phyloP scores from a whole-genome alignment of 2,113 vertebrate genomes.

The Clarias batrachus region DNA sequence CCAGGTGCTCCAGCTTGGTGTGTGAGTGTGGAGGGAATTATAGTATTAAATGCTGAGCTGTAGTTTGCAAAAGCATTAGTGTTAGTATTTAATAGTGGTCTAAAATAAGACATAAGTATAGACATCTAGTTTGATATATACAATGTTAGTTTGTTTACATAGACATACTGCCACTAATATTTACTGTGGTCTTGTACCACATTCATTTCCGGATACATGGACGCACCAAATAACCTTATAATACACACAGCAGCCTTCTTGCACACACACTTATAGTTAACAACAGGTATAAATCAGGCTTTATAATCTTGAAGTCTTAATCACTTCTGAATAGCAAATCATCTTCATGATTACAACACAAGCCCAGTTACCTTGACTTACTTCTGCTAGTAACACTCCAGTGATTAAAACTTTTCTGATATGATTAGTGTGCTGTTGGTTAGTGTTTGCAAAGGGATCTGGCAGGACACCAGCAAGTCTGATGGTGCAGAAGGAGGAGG shows the following conservation, averaged over 20 bases:
- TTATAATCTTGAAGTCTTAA: not conserved
- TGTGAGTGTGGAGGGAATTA: too few species aligned
- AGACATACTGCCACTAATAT: not conserved
- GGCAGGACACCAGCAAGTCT: conserved; percentile 5
- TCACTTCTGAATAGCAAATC: not conserved
- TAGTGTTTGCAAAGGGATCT: conserved; percentile 4
- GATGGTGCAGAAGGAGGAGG: conserved; percentile 15
- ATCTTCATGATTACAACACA: not conserved
- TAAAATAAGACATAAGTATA: not conserved
- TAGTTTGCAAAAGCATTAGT: not conserved
- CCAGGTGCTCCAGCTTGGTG: too few species aligned
- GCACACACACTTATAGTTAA: not conserved
- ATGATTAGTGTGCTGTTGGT: conserved; percentile 28
- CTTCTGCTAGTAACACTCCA: conserved; percentile 12
- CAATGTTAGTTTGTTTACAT: not conserved
- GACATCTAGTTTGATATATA: not conserved
- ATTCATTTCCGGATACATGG: not conserved
- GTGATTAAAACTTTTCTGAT: conserved; percentile 12
- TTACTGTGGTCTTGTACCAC: not conserved
- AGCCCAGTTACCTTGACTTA: not conserved
- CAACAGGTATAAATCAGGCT: not conserved
- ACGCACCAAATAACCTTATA: not conserved
- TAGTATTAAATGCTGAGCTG: too few species aligned
- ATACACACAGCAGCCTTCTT: not conserved
- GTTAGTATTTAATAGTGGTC: not conserved